Conservation (phyloP, 2,888 invertebrate species). For the Chrysotoxum bicinctum region DNA sequence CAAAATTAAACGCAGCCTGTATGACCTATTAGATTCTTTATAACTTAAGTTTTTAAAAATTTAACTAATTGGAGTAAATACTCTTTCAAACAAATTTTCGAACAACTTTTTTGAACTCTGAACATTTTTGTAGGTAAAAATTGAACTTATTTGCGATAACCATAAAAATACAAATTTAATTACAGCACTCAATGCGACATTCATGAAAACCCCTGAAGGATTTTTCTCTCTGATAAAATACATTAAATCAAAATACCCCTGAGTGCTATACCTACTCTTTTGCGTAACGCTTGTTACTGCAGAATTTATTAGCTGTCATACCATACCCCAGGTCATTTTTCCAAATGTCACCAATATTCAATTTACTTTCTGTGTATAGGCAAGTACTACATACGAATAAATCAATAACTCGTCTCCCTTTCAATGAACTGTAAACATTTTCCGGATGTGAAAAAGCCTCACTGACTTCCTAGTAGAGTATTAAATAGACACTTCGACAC, state of each 20-base stretch:
- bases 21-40: too few species aligned
- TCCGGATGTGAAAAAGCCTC: slow-evolving; percentile 50
- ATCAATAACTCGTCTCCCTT: slow-evolving; percentile 35
- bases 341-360: slow-evolving; percentile 4
- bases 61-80: too few species aligned
- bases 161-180: neutral
- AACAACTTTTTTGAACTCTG: too few species aligned
- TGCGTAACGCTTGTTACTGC: neutral
- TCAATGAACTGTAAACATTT: slow-evolving; percentile 33
- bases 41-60: too few species aligned
- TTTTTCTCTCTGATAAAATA: neutral
- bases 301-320: neutral
- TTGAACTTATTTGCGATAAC: too few species aligned
- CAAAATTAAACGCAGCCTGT: too few species aligned
- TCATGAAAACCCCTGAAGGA: neutral
- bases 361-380: neutral
- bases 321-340: neutral
- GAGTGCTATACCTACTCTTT: neutral
- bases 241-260: neutral
- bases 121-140: too few species aligned
- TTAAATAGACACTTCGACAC: neutral
- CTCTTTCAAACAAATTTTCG: too few species aligned
- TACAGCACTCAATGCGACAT: neutral
- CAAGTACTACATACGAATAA: neutral
- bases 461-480: slow-evolving; percentile 44